Conservation (phyloP, 1,140 invertebrate species). For the Solenopsis invicta region DNA sequence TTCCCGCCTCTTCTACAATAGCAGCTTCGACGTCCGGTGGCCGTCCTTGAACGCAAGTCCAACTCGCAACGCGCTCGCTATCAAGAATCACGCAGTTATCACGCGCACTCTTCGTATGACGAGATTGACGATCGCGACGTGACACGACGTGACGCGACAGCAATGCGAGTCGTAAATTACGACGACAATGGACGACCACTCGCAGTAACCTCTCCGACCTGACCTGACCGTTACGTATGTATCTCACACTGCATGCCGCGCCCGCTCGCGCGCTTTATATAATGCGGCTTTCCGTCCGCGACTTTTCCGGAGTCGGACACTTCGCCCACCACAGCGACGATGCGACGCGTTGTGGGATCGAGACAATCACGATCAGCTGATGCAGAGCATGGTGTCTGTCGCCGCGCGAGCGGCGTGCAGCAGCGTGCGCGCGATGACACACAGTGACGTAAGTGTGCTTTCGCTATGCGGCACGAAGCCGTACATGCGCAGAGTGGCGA, state of each 20-base stretch:
- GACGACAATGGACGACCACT: not conserved
- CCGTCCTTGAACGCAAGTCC: not conserved
- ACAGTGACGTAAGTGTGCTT: not conserved
- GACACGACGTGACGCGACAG: not conserved
- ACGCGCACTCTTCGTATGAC: not conserved
- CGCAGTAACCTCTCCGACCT: too few relatives aligned
- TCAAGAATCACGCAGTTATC: not conserved
- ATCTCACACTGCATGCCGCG: too few relatives aligned
- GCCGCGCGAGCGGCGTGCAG: too few relatives aligned
- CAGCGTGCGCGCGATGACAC: not conserved
- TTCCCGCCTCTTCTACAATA: not conserved
- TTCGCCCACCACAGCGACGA: too few relatives aligned
- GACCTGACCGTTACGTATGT: too few relatives aligned
- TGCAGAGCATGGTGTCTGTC: not conserved
- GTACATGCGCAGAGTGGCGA: too few relatives aligned
- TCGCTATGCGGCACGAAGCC: too few relatives aligned
- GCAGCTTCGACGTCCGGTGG: not conserved
- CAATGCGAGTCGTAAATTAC: not conserved
- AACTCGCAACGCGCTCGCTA: not conserved
- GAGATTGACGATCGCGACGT: not conserved
- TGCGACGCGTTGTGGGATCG: too few relatives aligned
- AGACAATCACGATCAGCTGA: not conserved
- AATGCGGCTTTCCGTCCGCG: not conserved
- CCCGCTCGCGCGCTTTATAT: not conserved
- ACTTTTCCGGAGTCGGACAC: too few relatives aligned